A percentile compares a stretch with the other conserved stretches of the same genome.
Evolutionary conservation across 2,113 vertebrate genomes (phyloP).

Genomic region (Ornithorhynchus anatinus): DNA sequence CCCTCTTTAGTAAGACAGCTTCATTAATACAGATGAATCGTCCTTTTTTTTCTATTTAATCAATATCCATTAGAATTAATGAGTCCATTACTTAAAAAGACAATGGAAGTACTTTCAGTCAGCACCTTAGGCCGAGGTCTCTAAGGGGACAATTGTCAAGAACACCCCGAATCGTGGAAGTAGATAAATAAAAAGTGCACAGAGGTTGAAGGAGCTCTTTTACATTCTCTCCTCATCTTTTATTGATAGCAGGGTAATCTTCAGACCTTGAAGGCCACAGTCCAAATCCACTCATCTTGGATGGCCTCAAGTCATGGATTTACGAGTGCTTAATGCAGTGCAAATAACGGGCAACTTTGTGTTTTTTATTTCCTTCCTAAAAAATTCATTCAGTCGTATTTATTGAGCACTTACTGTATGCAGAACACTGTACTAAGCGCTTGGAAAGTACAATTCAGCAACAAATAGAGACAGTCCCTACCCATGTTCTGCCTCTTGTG

Average conservation of each 20-base stretch:
- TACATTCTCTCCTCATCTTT: conserved; percentile 70
- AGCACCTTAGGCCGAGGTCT: conserved; percentile 49
- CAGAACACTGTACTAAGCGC: no score
- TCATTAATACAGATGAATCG: conserved; percentile 59
- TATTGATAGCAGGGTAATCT: conserved; percentile 80
- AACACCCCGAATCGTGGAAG: conserved; percentile 37
- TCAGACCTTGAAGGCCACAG: conserved; percentile 51
- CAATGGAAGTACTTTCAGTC: conserved; percentile 66
- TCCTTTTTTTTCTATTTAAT: conserved; percentile 62
- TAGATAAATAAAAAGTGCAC: conserved; percentile 37
- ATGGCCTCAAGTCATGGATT: conserved; percentile 81
- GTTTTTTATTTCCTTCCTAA: background rate
- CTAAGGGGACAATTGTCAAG: conserved; percentile 3
- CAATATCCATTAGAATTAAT: conserved; percentile 71
- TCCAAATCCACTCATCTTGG: conserved; percentile 73
- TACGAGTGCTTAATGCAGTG: conserved; percentile 74
- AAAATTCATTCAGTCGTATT: no score
- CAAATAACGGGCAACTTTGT: conserved; percentile 52
- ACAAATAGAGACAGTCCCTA: no score
- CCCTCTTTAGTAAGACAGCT: conserved; percentile 18
- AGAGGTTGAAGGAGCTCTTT: conserved; percentile 55
- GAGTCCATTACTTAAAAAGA: conserved; percentile 55
- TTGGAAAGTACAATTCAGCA: no score
- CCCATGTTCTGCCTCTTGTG: no score
- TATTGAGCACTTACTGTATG: no score